Percentiles rank a stretch among this genome's conserved stretches.
Evolutionary conservation across 2,888 invertebrate genomes (phyloP).

Genomic region (Dromius quadrimaculatus): DNA sequence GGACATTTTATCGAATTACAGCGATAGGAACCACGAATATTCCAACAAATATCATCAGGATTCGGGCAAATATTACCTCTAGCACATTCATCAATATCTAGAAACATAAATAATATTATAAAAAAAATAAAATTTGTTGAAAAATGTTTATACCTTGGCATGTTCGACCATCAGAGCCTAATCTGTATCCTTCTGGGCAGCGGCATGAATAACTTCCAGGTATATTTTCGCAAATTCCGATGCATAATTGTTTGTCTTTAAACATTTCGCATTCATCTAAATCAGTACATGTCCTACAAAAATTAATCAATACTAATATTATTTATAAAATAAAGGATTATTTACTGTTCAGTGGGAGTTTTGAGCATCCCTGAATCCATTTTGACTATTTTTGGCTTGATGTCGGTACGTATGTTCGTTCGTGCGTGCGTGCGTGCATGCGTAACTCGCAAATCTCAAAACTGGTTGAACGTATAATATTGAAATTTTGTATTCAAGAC

Average conservation of each 20-base stretch:
- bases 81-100: conserved; percentile 81
- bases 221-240: conserved; percentile 86
- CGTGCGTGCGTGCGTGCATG: no score
- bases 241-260: conserved; percentile 77
- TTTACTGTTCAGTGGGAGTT: background rate
- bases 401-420: no score
- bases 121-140: no score
- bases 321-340: background rate
- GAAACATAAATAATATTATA: no score
- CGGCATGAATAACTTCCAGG: conserved; percentile 87
- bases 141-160: conserved; percentile 81
- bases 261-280: conserved; percentile 88
- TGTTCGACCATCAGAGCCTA: conserved; percentile 80
- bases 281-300: conserved; percentile 76
- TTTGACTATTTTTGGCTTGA: no score
- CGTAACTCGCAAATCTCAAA: no score
- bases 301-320: background rate
- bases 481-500: no score
- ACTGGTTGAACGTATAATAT: no score
- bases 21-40: conserved; percentile 88
- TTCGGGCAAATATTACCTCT: conserved; percentile 68
- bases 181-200: conserved; percentile 84
- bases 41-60: conserved; percentile 86
- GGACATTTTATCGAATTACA: conserved; percentile 92
- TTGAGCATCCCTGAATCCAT: no score